Base-by-base conservation (phyloP, 2,113 vertebrate species). In the Siniperca chuatsi region DNA sequence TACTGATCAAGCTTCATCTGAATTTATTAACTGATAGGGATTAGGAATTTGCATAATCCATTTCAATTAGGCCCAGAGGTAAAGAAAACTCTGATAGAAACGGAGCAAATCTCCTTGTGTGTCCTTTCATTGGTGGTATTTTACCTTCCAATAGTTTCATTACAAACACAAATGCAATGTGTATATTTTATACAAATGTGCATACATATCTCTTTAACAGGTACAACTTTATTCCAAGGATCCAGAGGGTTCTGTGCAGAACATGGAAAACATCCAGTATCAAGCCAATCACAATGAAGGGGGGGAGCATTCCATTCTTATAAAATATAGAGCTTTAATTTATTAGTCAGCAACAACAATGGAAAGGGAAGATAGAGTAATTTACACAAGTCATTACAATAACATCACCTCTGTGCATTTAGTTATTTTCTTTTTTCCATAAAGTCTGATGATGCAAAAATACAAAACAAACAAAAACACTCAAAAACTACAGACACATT, bases 241-340 rank as follows among this genome's bases (percentile, higher is more conserved):
- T 92, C 88, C 90, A 92, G 85, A 90, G 64, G 79, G 64, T 90
- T 90, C 79, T 89, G 89, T 80, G 85, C 84, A 92, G 89, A 91
- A 93, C 90, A 93, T 86, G 87, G 84, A 92, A 88, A 91, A 93
- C 89, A 94, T 91, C 85, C 82, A 89, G 78, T 82, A 93, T 90
- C 82, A 92, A 90, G 88, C 75, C 81, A 87, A 90, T 93, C 89
- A 94, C 92, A 94, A 95, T 91, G 88, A 94, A 86, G 70, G 84
- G 82, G 81, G 87, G 86, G 82, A 90, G 79, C 89, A 89, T 88
- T 92, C 90, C 86, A 91, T 95, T 96, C 92, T 94, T 95, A 96
- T 93, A 95, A 96, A 96, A 96, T 96, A 96, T 96, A 96, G 93
- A 96, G 94, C 95, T 96, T 96, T 96, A 95, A 96, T 96, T 96